Percentiles rank a stretch among this genome's conserved stretches.
phyloP scores from a whole-genome alignment of 2,113 vertebrate species.

The Brienomyrus brachyistius region DNA sequence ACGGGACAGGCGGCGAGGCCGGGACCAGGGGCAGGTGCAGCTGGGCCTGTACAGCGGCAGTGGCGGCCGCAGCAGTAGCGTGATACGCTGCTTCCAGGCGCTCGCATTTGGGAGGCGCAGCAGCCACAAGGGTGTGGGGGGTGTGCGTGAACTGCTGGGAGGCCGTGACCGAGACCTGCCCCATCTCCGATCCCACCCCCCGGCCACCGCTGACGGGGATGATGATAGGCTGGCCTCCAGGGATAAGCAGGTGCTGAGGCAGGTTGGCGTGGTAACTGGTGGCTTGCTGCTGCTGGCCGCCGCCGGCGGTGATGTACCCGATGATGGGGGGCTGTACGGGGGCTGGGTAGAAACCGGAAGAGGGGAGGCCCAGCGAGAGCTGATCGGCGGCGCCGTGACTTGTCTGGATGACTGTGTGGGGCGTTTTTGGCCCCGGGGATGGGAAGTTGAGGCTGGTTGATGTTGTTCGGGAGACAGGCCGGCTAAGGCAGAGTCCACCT shows the following conservation, averaged over 20 bases:
- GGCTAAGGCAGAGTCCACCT: conserved; percentile 72
- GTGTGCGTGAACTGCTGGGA: conserved; percentile 67
- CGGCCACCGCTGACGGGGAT: conserved; percentile 76
- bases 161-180: conserved; percentile 64
- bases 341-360: conserved; percentile 72
- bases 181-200: conserved; percentile 55
- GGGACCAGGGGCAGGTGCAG: conserved; percentile 82
- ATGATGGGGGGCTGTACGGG: conserved; percentile 78
- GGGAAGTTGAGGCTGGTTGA: conserved; percentile 59
- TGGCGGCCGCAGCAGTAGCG: conserved; percentile 35
- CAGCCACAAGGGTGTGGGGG: conserved; percentile 79
- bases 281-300: conserved; percentile 50
- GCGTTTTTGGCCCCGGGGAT: conserved; percentile 72
- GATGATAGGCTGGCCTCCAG: conserved; percentile 82
- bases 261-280: conserved; percentile 78
- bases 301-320: conserved; percentile 74
- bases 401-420: conserved; percentile 91
- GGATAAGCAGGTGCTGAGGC: conserved; percentile 88
- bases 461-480: conserved; percentile 63
- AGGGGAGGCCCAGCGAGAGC: conserved; percentile 75
- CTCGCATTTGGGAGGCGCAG: conserved; percentile 74
- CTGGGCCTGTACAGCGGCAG: conserved; percentile 80
- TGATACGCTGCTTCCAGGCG: conserved; percentile 62
- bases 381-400: conserved; percentile 79
- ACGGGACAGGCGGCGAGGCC: conserved; percentile 38